These are phyloP conservation scores for Mechanitis messenoides DNA, from an alignment of 2,888 invertebrate species.

Conservation along the genomic window DNA sequence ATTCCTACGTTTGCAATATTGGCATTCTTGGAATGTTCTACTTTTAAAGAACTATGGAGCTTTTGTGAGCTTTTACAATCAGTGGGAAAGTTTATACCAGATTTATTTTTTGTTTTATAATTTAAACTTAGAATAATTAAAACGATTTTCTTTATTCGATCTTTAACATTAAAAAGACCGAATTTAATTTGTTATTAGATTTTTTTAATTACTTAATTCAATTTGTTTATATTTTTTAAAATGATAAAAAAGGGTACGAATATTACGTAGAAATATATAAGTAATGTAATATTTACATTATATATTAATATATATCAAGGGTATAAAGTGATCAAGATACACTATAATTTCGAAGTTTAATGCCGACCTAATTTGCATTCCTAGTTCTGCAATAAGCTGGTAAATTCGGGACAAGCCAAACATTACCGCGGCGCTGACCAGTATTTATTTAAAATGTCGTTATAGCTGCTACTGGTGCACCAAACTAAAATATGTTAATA, in stretches of 20 bases:
- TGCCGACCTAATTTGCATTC: conserved; percentile 26
- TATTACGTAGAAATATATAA: too few relatives aligned
- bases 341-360: conserved; percentile 22
- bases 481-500: background rate
- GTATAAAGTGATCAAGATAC: background rate
- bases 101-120: too few relatives aligned
- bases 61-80: conserved; percentile 34
- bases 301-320: too few relatives aligned
- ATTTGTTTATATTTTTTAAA: too few relatives aligned
- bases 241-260: too few relatives aligned
- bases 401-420: conserved; percentile 28
- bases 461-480: background rate
- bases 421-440: conserved; percentile 21
- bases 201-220: too few relatives aligned
- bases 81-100: conserved; percentile 15
- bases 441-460: conserved; percentile 6
- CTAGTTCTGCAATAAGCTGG: conserved; percentile 25
- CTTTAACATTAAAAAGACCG: too few relatives aligned
- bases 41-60: conserved; percentile 1
- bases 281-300: too few relatives aligned
- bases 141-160: too few relatives aligned
- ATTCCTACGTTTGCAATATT: conserved; percentile 9
- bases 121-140: too few relatives aligned
- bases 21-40: conserved; percentile 6
- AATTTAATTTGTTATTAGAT: too few relatives aligned